Evolutionary conservation across 2,113 vertebrate species (phyloP).

Genomic region (Pyxicephalus adspersus): DNA sequence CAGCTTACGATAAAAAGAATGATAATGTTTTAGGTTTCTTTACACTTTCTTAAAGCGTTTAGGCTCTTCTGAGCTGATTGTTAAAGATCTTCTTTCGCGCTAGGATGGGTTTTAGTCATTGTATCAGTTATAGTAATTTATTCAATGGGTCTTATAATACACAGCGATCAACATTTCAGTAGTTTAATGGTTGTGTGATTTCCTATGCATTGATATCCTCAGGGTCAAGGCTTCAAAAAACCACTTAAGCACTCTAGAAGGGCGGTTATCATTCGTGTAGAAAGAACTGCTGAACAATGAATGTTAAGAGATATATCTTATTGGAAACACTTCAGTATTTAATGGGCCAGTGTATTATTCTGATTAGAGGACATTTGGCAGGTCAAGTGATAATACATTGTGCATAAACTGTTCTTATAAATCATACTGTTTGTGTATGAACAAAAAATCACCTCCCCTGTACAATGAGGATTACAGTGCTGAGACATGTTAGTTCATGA

Average conservation of each 20-base stretch:
- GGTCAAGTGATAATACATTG: not conserved
- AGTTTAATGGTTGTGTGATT: slow-evolving; percentile 20
- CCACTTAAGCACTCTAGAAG: slow-evolving; percentile 21
- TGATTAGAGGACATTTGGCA: not conserved
- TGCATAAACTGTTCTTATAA: not conserved
- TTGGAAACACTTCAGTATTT: slow-evolving; percentile 21
- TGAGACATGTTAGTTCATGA: not conserved
- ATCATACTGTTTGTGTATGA: no score
- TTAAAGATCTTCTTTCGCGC: not conserved
- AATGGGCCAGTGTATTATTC: not conserved
- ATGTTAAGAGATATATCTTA: slow-evolving; percentile 8
- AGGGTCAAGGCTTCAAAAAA: slow-evolving; percentile 15
- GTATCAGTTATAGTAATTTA: slow-evolving; percentile 11
- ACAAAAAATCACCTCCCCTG: no score
- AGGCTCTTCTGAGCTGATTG: not conserved
- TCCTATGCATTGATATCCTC: slow-evolving; percentile 14
- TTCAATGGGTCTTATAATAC: not conserved
- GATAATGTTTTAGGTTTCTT: not conserved
- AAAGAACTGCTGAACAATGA: slow-evolving; percentile 4
- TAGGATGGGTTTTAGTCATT: slow-evolving; percentile 1
- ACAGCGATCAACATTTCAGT: slow-evolving; percentile 28
- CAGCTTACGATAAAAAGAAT: not conserved
- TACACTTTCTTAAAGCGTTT: not conserved
- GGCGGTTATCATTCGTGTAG: not conserved
- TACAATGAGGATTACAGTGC: no score